phyloP scores from a whole-genome alignment of 2,797 vertebrate genomes.

The Mus spretus region DNA sequence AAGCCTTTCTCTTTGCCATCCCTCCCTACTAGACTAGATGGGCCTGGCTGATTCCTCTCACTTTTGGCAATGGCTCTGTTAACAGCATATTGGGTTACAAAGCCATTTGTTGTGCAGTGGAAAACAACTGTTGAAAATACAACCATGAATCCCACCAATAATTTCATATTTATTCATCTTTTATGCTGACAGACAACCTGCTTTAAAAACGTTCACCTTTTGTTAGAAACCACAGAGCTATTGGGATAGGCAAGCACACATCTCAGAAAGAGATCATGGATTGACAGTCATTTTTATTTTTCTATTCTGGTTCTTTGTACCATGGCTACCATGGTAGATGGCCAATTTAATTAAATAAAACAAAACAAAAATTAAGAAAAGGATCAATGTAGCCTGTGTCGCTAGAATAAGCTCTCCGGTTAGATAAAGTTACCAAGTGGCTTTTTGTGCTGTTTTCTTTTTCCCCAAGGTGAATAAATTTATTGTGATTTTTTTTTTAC shows the following conservation, averaged over 20 bases:
- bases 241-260: not conserved
- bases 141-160: not conserved
- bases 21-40: not conserved
- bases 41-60: slow-evolving; percentile 47
- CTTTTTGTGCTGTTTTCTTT: slow-evolving; percentile 52
- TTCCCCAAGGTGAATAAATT: slow-evolving; percentile 44
- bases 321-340: not conserved
- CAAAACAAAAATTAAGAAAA: not conserved
- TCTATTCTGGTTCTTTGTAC: slow-evolving; percentile 1
- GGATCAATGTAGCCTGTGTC: not conserved
- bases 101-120: slow-evolving; percentile 60
- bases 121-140: slow-evolving; percentile 70
- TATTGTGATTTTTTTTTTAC: not conserved
- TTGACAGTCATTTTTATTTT: slow-evolving; percentile 34
- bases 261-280: not conserved
- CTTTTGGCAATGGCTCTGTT: slow-evolving; percentile 41
- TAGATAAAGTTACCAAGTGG: slow-evolving; percentile 33
- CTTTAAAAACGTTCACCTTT: not conserved
- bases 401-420: not conserved
- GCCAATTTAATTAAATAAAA: not conserved
- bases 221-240: not conserved
- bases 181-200: not conserved
- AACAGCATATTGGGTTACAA: slow-evolving; percentile 71
- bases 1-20: not conserved
- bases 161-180: slow-evolving; percentile 32